Percentiles rank a stretch among this genome's conserved stretches.
Conservation (phyloP, 2,797 vertebrate species). For the Sebastes baramenuke region DNA sequence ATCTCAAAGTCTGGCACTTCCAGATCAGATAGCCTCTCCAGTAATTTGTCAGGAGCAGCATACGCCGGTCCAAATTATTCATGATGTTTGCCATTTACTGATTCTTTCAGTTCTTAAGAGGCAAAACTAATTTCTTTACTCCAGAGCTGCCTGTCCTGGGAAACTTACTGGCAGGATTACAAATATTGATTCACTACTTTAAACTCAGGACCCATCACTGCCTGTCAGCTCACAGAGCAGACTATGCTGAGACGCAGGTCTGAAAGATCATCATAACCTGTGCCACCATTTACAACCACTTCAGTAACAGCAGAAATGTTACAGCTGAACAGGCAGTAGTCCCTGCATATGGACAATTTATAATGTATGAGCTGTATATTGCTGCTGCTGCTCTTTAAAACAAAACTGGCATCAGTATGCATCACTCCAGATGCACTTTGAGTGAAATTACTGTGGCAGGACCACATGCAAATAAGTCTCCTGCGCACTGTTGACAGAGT, state of each 20-base stretch:
- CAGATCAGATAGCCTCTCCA: constrained; percentile 1
- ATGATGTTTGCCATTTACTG: constrained; percentile 34
- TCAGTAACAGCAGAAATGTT: constrained; percentile 18
- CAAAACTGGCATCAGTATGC: not conserved
- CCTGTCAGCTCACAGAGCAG: constrained; percentile 16
- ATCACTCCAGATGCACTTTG: constrained; percentile 29
- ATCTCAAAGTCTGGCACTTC: constrained; percentile 16
- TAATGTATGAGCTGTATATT: constrained; percentile 51
- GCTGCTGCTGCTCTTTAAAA: constrained; percentile 40
- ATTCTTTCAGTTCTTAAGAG: constrained; percentile 29
- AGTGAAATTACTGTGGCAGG: constrained; percentile 8
- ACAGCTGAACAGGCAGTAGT: not conserved
- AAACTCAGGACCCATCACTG: constrained; percentile 19
- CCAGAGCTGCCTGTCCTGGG: not conserved
- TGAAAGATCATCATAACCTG: constrained; percentile 29
- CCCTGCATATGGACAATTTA: constrained; percentile 39
- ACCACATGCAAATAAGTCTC: constrained; percentile 4
- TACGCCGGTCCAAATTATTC: constrained; percentile 24
- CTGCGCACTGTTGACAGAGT: constrained; percentile 19
- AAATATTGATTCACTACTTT: constrained; percentile 46
- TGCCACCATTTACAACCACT: constrained; percentile 25
- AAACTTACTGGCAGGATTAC: constrained; percentile 24
- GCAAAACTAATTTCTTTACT: constrained; percentile 27
- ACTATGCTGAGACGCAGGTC: constrained; percentile 1
- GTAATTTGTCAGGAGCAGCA: constrained; percentile 24